Conservation (phyloP, 2,888 invertebrate genomes). For the Sericinus montela region DNA sequence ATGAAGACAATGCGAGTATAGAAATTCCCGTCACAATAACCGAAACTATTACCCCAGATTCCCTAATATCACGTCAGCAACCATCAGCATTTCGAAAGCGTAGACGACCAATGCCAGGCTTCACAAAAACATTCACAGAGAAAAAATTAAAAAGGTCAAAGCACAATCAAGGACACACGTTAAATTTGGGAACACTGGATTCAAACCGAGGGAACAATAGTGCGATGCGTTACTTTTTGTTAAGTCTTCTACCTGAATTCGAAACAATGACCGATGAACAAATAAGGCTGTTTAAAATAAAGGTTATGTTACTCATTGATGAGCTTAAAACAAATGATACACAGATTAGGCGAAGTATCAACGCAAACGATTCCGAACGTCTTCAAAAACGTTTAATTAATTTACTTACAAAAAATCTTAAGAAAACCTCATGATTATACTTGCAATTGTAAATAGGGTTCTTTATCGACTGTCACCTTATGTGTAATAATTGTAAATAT, state of each 20-base stretch:
- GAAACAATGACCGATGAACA: constrained; percentile 39
- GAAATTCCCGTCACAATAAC: constrained; percentile 1
- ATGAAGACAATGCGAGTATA: not conserved
- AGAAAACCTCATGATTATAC: not conserved
- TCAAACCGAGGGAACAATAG: constrained; percentile 16
- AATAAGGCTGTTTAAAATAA: constrained; percentile 37
- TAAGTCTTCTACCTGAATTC: constrained; percentile 38
- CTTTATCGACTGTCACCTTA: not conserved
- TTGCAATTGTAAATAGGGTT: not conserved
- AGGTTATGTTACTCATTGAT: constrained; percentile 35
- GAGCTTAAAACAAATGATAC: constrained; percentile 30
- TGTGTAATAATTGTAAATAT: not conserved
- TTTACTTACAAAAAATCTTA: constrained; percentile 12
- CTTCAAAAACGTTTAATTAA: constrained; percentile 36
- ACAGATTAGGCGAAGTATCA: constrained; percentile 16
- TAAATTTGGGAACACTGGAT: not conserved
- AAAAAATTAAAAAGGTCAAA: constrained; percentile 7
- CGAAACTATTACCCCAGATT: constrained; percentile 4
- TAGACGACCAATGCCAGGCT: not conserved
- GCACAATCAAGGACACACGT: not conserved
- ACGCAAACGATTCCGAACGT: constrained; percentile 21
- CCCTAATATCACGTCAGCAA: not conserved
- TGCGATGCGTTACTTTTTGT: constrained; percentile 32
- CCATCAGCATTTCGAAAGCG: not conserved
- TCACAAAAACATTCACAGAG: not conserved